Evolutionary conservation across 1,140 invertebrate genomes (phyloP).

Genomic region (Microplitis demolitor): DNA sequence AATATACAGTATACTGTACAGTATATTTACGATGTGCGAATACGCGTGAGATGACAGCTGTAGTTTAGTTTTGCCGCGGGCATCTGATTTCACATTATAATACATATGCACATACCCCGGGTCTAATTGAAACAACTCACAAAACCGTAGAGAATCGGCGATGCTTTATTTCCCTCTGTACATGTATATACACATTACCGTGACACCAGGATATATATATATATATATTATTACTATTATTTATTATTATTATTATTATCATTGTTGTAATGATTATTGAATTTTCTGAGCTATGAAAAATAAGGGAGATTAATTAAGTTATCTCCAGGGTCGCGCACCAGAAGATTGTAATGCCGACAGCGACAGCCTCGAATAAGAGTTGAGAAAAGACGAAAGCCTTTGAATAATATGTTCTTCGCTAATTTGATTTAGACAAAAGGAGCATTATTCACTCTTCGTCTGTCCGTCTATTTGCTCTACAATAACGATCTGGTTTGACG

Average conservation of each 20-base stretch:
- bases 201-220: background rate
- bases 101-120: constrained; percentile 40
- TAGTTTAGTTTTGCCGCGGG: constrained; percentile 41
- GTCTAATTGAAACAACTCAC: constrained; percentile 53
- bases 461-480: background rate
- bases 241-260: too few relatives aligned
- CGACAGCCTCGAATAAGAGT: constrained; percentile 33
- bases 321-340: background rate
- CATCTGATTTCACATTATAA: constrained; percentile 53
- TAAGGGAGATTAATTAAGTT: constrained; percentile 5
- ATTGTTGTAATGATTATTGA: background rate
- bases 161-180: constrained; percentile 7
- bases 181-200: background rate
- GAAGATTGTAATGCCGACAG: background rate
- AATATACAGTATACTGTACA: constrained; percentile 29
- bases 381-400: constrained; percentile 35
- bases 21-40: constrained; percentile 14
- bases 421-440: constrained; percentile 54
- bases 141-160: constrained; percentile 48
- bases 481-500: background rate
- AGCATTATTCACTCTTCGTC: constrained; percentile 43
- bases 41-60: constrained; percentile 48
- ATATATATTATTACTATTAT: background rate
- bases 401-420: constrained; percentile 47
- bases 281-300: constrained; percentile 17